Evolutionary conservation across 2,888 invertebrate genomes (phyloP), one percentile per base, ranked within the genome.

Genomic region (Lottia scabra): DNA sequence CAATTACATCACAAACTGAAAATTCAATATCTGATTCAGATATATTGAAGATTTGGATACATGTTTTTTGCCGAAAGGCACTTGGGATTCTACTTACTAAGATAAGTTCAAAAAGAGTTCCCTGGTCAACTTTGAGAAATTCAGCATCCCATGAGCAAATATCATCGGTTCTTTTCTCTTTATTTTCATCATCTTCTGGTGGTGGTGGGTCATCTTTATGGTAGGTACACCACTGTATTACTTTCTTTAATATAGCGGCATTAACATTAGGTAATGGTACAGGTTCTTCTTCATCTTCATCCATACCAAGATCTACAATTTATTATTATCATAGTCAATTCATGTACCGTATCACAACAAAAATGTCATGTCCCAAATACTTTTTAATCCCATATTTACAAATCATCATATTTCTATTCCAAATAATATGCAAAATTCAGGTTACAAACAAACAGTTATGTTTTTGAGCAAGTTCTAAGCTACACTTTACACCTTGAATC

Each of bases 101-200:
- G 85, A 99, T 98, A 63, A 99, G 91, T 91, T 98, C 98, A 89
- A 98, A 98, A 16, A 99, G 91, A 0, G 98, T 98, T 67, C 89
- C 89, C 79, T 89, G 89, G 73, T 89, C 89, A 45, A 99, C 98
- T 92, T 99, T 99, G 12, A 99, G 91, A 87, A 99, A 99, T 89
- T 99, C 99, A 0, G 97, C 96, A 91, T 99, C 99, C 99, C 99
- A 99, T 0, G 97, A 96, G 30, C 96, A 96, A 81, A 99, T 99
- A 87, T 99, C 99, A 89, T 99, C 99, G 0, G 99, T 99, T n/a
- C 99, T 92, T 87, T 98, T 99, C 90, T 96, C 97, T 88, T 99
- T 98, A 87, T 98, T 98, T 85, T 99, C 98, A 90, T 98, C 98
- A 12, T 97, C 95, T 84, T 96, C 94, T 72, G 97, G 96, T 30